Evolutionary conservation across 2,113 vertebrate genomes (phyloP).

Genomic region (Leucopsar rothschildi): DNA sequence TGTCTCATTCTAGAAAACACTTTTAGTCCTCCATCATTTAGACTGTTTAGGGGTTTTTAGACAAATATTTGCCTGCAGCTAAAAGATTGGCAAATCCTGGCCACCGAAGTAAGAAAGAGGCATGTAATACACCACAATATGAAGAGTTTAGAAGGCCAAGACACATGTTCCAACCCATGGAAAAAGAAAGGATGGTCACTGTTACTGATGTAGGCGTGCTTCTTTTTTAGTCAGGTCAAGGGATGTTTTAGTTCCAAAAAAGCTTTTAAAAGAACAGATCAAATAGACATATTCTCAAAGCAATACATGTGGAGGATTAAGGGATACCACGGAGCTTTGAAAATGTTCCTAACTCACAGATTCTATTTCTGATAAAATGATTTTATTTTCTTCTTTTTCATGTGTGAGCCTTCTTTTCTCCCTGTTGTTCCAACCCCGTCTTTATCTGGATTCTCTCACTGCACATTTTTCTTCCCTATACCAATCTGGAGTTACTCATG

Average conservation of each 20-base stretch:
- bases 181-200: constrained; percentile 37
- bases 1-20: background rate
- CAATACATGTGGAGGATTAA: constrained; percentile 37
- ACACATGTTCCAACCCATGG: background rate
- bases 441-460: background rate
- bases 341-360: constrained; percentile 9
- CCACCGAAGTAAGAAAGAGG: background rate
- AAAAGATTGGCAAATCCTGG: background rate
- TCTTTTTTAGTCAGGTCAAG: constrained; percentile 8
- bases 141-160: background rate
- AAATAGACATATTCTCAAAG: constrained; percentile 56
- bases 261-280: constrained; percentile 16
- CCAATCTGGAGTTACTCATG: background rate
- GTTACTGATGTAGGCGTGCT: background rate
- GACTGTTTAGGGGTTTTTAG: background rate
- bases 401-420: background rate
- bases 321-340: constrained; percentile 19
- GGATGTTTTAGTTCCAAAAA: background rate
- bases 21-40: background rate
- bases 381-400: constrained; percentile 41
- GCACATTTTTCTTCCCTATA: background rate
- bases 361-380: constrained; percentile 23
- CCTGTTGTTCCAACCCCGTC: background rate
- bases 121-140: background rate
- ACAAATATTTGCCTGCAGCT: background rate